A percentile compares a stretch with the other conserved stretches of the same genome.
Evolutionary conservation across 2,888 invertebrate species (phyloP).

Genomic region (Lasioglossum oenotherae): DNA sequence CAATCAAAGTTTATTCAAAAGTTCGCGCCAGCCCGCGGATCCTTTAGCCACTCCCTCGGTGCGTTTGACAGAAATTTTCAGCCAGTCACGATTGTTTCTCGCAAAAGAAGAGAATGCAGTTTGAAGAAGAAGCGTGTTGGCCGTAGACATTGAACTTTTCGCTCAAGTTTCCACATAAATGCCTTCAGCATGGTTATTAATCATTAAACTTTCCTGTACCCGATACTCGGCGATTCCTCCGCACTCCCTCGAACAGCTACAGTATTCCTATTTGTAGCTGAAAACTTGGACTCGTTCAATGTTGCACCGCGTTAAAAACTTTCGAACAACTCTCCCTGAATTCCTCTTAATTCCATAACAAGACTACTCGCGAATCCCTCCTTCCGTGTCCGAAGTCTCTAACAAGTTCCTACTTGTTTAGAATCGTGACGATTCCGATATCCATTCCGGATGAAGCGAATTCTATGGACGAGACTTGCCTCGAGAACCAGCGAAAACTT

Average conservation of each 20-base stretch:
- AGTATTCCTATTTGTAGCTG: background rate
- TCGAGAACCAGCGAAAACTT: background rate
- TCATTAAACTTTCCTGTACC: conserved; percentile 14
- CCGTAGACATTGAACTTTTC: background rate
- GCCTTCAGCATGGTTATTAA: background rate
- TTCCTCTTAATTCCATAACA: conserved; percentile 6
- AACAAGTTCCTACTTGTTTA: background rate
- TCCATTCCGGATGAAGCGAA: background rate
- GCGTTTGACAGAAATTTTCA: conserved; percentile 18
- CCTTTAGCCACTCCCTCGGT: background rate
- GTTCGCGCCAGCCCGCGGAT: background rate
- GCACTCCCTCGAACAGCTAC: background rate
- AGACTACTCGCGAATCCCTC: background rate
- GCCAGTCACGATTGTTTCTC: background rate
- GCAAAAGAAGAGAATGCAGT: background rate
- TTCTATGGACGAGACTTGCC: background rate
- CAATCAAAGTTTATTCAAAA: conserved; percentile 55
- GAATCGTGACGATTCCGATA: background rate
- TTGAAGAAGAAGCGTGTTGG: background rate
- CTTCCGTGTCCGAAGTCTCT: background rate
- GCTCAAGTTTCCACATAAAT: background rate
- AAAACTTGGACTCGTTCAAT: conserved; percentile 4
- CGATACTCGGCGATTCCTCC: background rate
- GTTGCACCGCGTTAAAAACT: conserved; percentile 7
- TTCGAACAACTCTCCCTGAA: conserved; percentile 6